Evolutionary conservation across 2,113 vertebrate species (phyloP).

Genomic region (Lutjanus erythropterus): DNA sequence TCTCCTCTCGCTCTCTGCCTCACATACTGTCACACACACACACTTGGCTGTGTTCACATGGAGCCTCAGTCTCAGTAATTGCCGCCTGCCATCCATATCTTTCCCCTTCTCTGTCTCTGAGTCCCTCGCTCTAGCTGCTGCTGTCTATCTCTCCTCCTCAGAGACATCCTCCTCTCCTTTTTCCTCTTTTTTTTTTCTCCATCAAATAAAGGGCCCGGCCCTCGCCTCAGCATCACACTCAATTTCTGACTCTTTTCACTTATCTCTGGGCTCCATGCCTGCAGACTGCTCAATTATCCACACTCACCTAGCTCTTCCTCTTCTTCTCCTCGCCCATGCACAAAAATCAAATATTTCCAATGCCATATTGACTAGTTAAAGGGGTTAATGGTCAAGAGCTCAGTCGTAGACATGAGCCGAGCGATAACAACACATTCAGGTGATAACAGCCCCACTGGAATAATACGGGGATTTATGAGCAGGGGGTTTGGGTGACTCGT

Average conservation of each 20-base stretch:
- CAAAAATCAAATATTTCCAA: conserved; percentile 52
- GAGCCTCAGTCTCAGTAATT: conserved; percentile 81
- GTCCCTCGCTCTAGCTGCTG: conserved; percentile 75
- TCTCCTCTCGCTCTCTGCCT: conserved; percentile 66
- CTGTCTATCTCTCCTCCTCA: conserved; percentile 81
- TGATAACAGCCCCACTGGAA: conserved; percentile 53
- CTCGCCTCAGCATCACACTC: conserved; percentile 75
- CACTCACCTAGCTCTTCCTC: conserved; percentile 75
- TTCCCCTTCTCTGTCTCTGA: conserved; percentile 72
- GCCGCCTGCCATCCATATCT: conserved; percentile 84
- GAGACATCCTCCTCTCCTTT: conserved; percentile 74
- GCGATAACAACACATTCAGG: conserved; percentile 55
- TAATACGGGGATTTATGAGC: conserved; percentile 57
- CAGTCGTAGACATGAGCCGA: conserved; percentile 48
- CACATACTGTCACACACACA: conserved; percentile 66
- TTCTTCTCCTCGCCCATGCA: conserved; percentile 47
- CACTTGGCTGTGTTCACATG: conserved; percentile 77
- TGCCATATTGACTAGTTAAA: conserved; percentile 68
- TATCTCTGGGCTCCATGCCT: conserved; percentile 79
- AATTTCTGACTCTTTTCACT: conserved; percentile 79
- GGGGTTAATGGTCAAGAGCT: conserved; percentile 70
- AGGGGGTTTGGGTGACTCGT: neutral
- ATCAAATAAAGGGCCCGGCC: conserved; percentile 76
- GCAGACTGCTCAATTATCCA: conserved; percentile 78
- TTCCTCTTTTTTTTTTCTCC: conserved; percentile 71